Base-by-base conservation (phyloP, 2,888 invertebrate genomes). In the Oasisia sp. region DNA sequence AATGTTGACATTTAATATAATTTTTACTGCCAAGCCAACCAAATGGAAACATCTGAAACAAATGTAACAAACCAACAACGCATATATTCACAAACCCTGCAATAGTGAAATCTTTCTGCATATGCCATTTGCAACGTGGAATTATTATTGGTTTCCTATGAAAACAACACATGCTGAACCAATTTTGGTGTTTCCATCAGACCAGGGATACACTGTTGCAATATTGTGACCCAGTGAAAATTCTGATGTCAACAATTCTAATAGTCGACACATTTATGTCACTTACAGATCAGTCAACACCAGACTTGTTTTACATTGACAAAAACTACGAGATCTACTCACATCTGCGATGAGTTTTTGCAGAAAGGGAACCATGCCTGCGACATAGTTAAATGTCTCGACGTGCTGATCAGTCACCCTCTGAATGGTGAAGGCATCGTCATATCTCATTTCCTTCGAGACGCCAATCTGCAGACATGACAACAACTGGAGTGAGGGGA, bases 381-480 rank as follows among this genome's bases (percentile, higher is more conserved):
- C 95, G 95, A 96, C 95, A 93, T 94, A 95, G 94, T 96, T 95
- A 94, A 95, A 95, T 92, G 95, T 95, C 27, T 94, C 93, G 89
- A 95, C 94, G 8, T 95, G 93, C 9, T 94, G 94, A 8, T 92
- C 92, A 12, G 94, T 94, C 32, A 96, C 96, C 27, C 93, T 92
- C 93, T 96, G 96, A 58, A 96, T 92, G 3, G 96, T 96, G 94
- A 96, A 96, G 32, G 96, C 96, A 94, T 96, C 96, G 93, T 96
- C 96, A 93, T 96, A 96, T 93, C 95, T 95, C 94, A 95, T 96
- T 93, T 96, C 96, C n/a, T 94, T 93, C 12, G 95, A 94, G 3
- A 95, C 94, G 27, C 93, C 94, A 38, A 96, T 94, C 95, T 96
- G 74, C 74, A 74, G 27, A 74, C 74, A 74, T 74, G 7, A 74